phyloP scores from a whole-genome alignment of 2,797 vertebrate species.

The Enteromius thamalakanensis region DNA sequence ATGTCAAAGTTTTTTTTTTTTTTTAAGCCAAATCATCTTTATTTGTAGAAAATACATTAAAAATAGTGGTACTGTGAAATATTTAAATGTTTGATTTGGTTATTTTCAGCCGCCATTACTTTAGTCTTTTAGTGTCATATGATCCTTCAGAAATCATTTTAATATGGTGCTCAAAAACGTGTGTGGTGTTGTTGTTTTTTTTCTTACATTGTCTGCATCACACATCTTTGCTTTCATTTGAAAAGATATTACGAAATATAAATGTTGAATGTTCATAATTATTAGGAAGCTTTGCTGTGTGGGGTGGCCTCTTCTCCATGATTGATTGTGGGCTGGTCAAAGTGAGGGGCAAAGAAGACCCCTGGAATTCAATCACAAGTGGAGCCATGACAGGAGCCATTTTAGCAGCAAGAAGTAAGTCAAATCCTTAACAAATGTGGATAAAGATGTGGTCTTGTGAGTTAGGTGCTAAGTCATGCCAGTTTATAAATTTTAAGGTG shows the following conservation, averaged over 20 bases:
- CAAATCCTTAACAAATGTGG: background rate
- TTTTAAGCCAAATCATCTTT: background rate
- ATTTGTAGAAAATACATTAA: background rate
- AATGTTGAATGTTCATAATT: background rate
- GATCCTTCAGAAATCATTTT: background rate
- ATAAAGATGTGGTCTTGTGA: background rate
- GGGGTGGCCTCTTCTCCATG: constrained; percentile 97
- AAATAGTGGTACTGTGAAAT: background rate
- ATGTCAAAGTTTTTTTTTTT: background rate
- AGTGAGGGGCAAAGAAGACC: constrained; percentile 94
- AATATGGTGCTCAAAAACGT: background rate
- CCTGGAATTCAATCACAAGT: constrained; percentile 98
- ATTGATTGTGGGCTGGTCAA: constrained; percentile 97
- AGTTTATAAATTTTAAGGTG: background rate
- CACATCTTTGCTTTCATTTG: background rate
- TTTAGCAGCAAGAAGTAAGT: constrained; percentile 97
- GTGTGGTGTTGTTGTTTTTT: too few species aligned
- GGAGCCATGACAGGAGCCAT: constrained; percentile 96
- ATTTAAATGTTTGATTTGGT: background rate
- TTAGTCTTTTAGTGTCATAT: background rate
- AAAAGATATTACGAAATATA: background rate
- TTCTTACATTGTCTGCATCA: background rate
- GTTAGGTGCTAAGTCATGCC: background rate
- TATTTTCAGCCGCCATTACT: background rate
- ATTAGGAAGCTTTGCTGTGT: constrained; percentile 94